Conservation (phyloP, 2,888 invertebrate species). For the Tetheella fluctuosa region DNA sequence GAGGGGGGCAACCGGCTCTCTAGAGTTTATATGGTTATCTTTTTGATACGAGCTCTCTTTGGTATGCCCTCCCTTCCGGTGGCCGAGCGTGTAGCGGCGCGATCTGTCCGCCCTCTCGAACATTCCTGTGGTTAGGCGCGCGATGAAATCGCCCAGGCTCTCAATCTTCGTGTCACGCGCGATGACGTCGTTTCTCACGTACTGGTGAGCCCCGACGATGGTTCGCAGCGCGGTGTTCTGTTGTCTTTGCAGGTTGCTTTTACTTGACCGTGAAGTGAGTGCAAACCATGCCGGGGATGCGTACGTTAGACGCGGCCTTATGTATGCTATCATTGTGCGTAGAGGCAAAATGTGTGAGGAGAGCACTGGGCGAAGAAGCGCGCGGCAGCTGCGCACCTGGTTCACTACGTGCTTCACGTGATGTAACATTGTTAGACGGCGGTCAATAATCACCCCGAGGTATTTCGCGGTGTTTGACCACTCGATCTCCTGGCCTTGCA, state of each 20-base stretch:
- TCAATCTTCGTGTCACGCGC: too few relatives aligned
- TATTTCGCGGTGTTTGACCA: slow-evolving; percentile 22
- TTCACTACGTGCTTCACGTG: slow-evolving; percentile 20
- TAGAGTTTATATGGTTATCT: too few relatives aligned
- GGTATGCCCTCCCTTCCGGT: not conserved
- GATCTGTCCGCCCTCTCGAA: slow-evolving; percentile 84
- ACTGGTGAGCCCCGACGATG: slow-evolving; percentile 11
- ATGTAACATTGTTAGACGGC: slow-evolving; percentile 22
- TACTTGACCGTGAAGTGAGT: not conserved
- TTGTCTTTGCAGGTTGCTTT: not conserved
- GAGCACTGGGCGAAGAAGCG: slow-evolving; percentile 24
- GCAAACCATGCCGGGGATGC: too few relatives aligned
- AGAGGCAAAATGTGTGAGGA: slow-evolving; percentile 24
- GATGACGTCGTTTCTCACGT: slow-evolving; percentile 9
- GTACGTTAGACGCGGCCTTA: slow-evolving; percentile 27
- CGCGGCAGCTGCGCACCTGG: slow-evolving; percentile 15
- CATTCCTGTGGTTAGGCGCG: slow-evolving; percentile 86
- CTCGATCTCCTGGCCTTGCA: slow-evolving; percentile 16
- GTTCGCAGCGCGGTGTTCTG: slow-evolving; percentile 14
- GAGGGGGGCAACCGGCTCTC: too few relatives aligned
- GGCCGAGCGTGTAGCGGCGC: not conserved
- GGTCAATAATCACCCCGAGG: slow-evolving; percentile 31
- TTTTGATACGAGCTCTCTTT: not conserved
- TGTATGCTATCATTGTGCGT: slow-evolving; percentile 24
- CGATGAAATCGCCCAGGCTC: too few relatives aligned